Base-by-base conservation (phyloP, 2,888 invertebrate species). In the Leptothorax acervorum region DNA sequence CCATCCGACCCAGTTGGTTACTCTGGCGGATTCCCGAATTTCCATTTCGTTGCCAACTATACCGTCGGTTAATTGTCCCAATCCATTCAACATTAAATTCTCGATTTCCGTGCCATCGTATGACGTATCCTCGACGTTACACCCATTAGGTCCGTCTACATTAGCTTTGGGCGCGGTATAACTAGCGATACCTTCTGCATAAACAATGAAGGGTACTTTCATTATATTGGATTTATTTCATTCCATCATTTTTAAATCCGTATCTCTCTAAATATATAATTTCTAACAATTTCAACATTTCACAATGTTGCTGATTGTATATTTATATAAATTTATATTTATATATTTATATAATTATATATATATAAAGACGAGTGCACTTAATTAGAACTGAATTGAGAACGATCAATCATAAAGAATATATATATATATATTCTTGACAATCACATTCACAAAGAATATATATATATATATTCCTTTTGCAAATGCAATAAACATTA, bases 11-110 rank as follows among this genome's bases (percentile, higher is more conserved):
- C 99, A 99, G 84, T 92, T 93, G 11, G 90, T 93, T 39, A 90
- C 88, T 73, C 86, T 92, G 95, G 96, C 84, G 31, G 93, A 87
- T 35, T 86, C 81, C 73, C 91, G 65, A 60, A 88, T 90, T 85
- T 93, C 92, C 28, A 90, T 90, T 89, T 96, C 96, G 48, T 97
- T 97, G 18, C 97, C 97, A 79, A 96, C 95, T 65, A 97, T 95
- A 0, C 97, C 97, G 94, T 98, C 98, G 8, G 97, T 96, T 90
- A 98, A 96, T 94, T 98, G 98, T 23, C 98, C 98, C 11, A 98
- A 95, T 4, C 98, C 98, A 62, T 96, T 96, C 73, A 95, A 95
- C 94, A 97, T 95, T 75, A 95, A 94, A 11, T 95, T 95, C 1
- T 96, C 96, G 45, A 96, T 92, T 81, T 93, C 91, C 66, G 95